Percentiles rank a stretch among this genome's conserved stretches.
phyloP scores from a whole-genome alignment of 1,140 invertebrate species.

The Meloidogyne floridensis region DNA sequence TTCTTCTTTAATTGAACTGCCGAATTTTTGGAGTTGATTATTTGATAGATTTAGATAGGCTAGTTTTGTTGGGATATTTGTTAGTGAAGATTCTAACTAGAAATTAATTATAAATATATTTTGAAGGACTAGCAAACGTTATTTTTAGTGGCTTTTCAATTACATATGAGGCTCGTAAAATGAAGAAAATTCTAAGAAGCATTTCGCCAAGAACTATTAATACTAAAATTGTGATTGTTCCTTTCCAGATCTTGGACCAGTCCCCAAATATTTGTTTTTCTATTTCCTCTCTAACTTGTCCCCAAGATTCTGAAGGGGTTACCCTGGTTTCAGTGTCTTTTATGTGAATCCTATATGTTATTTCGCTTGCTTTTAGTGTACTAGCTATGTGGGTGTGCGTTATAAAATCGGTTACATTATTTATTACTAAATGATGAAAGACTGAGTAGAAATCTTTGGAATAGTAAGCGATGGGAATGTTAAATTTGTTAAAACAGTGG shows the following conservation, averaged over 20 bases:
- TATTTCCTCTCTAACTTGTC: background rate
- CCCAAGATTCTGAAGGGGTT: background rate
- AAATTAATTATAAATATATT: background rate
- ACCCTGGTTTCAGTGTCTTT: background rate
- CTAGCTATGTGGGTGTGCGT: background rate
- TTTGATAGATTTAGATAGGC: background rate
- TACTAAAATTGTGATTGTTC: background rate
- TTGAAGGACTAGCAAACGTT: too few relatives aligned
- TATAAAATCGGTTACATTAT: conserved; percentile 10
- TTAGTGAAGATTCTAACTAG: background rate
- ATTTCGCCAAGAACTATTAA: background rate
- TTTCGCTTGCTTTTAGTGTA: background rate
- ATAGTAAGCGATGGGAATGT: conserved; percentile 1
- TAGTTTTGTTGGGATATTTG: conserved; percentile 1
- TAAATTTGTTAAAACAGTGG: conserved; percentile 5
- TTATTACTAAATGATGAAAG: conserved; percentile 13
- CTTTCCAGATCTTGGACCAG: conserved; percentile 2
- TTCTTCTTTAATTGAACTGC: background rate
- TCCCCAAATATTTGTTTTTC: background rate
- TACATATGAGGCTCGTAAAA: background rate
- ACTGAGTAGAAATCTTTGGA: background rate
- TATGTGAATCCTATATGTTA: background rate
- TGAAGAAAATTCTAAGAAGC: conserved; percentile 2
- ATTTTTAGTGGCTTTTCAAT: too few relatives aligned
- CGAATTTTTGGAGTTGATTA: background rate